Evolutionary conservation across 2,888 invertebrate species (phyloP), one percentile per base, ranked within the genome.

Genomic region (Neoaliturus tenellus): DNA sequence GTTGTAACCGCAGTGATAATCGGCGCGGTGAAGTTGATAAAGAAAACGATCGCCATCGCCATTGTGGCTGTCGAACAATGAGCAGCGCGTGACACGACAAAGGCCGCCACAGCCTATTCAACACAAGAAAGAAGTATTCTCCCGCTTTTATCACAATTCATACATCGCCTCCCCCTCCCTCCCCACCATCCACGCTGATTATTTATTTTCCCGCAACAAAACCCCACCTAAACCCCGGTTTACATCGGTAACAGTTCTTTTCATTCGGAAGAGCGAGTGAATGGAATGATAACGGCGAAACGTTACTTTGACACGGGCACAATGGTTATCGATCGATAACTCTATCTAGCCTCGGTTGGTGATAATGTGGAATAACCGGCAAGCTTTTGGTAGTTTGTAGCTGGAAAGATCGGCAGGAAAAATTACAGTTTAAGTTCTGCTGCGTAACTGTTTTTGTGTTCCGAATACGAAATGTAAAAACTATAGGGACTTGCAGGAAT

Each of bases 31-130:
- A 84, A 84, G 81, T 84, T 84, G 84, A 84, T 84, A 84, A 84
- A 84, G 84, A 84, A 85, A 85, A 85, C 84, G 85, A 85, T 85
- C 83, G 85, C 58, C 85, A 39, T 69, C 33, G 75, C 44, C 75
- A 85, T 85, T 85, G 85, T 85, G 83, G 28, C 31, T 83, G 80
- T 80, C 83, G 85, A 85, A 85, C 85, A 85, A 85, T 83, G 84
- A 80, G 80, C 58, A 62, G 83, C 83, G 85, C 85, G 85, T 85
- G 85, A 83, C 85, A 81, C 75, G 39, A 85, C 85, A 85, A 85
- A 85, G 82, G 85, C 58, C 80, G n/a, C 67, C 85, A 73, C 14
- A 44, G 73, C 51, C 84, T 81, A 81, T 84, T 84, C 84, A 83
- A 31, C 73, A 28, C 73, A 62, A 84, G 84, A 75, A 84, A 84